Evolutionary conservation across 30 jellyfish, hydroid and myxozoan genomes (phyloP).

Genomic region (Turritopsis dohrnii): DNA sequence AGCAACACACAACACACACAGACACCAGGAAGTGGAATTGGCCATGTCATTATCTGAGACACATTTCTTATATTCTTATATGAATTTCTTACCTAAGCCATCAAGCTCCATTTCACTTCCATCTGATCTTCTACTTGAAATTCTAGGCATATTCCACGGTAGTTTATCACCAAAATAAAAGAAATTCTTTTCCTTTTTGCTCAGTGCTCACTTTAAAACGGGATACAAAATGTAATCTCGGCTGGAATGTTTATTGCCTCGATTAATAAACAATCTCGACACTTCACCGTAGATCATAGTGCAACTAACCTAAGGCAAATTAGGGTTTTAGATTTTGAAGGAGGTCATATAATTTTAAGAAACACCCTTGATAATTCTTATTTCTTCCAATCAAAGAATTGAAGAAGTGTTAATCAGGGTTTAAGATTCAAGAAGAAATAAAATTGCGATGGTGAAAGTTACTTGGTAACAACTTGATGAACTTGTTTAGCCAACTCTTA

Average conservation of each 20-base stretch:
- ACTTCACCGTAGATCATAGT: background rate
- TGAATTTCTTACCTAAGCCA: slow-evolving; percentile 25
- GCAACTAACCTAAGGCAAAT: background rate
- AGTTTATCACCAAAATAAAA: background rate
- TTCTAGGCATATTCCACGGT: background rate
- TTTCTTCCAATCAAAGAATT: background rate
- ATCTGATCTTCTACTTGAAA: slow-evolving; percentile 29
- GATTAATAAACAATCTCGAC: background rate
- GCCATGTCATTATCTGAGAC: too few species aligned
- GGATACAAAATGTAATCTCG: background rate
- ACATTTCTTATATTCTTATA: too few species aligned
- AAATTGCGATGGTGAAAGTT: background rate
- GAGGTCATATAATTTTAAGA: too few species aligned
- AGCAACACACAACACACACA: too few species aligned
- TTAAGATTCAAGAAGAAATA: too few species aligned
- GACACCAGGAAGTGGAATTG: too few species aligned
- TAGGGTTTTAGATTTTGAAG: background rate
- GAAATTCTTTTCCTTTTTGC: too few species aligned
- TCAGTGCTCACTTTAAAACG: background rate
- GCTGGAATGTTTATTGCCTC: background rate
- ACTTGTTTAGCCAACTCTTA: background rate
- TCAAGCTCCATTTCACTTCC: slow-evolving; percentile 26
- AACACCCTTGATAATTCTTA: background rate
- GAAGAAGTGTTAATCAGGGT: background rate
- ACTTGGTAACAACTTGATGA: background rate